phyloP scores from a whole-genome alignment of 1,140 invertebrate species.

The Lerema accius region DNA sequence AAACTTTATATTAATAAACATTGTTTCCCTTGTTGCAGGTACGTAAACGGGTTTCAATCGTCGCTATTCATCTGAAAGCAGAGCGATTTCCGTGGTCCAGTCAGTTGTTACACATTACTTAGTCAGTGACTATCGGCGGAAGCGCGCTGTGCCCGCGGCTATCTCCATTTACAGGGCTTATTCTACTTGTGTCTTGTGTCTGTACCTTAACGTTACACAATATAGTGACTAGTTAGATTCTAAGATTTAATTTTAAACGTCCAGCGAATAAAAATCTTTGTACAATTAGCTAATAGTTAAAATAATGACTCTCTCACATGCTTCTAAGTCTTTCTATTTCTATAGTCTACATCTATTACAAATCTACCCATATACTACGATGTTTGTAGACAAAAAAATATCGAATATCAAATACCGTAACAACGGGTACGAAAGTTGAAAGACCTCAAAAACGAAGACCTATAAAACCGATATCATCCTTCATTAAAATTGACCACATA shows the following conservation, averaged over 20 bases:
- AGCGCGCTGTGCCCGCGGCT: conserved; percentile 44
- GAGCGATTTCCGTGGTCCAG: conserved; percentile 39
- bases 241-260: no score
- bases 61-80: conserved; percentile 34
- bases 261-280: no score
- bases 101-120: conserved; percentile 55
- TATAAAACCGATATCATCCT: neutral
- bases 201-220: conserved; percentile 24
- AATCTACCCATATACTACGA: no score
- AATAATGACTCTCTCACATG: no score
- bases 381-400: no score
- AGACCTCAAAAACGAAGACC: neutral
- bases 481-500: conserved; percentile 14
- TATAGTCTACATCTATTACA: no score
- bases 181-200: conserved; percentile 23
- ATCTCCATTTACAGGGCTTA: conserved; percentile 48
- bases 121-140: conserved; percentile 42
- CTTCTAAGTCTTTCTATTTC: no score
- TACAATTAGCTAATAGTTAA: no score
- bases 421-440: neutral
- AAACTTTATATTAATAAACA: neutral
- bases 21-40: conserved; percentile 8
- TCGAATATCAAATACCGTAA: neutral
- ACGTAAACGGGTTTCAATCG: conserved; percentile 4
- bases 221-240: no score